Evolutionary conservation across 2,888 invertebrate species (phyloP), one percentile per base, ranked within the genome.

Genomic region (Hydropsyche betteni): DNA sequence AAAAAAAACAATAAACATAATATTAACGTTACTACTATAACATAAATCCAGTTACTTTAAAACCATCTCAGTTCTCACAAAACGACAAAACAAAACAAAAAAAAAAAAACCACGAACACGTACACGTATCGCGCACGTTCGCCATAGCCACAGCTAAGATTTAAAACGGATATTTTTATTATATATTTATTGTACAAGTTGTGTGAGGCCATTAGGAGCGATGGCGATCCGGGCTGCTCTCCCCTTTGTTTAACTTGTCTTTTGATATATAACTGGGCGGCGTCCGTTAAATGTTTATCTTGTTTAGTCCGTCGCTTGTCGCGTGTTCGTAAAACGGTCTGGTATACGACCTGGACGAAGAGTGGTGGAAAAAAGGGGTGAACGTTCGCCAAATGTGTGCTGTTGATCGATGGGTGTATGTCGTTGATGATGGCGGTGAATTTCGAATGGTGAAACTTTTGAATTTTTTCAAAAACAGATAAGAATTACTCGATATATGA

Each of bases 81-180:
- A 69, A 69, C 36, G 58, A 61, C 33, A 58, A n/a, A 33, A 52
- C 5, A 51, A n/a, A 5, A 52, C n/a, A 50, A 8, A 12, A 38
- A 12, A 4, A 53, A 10, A 55, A 72, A 72, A 72, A 72, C 53
- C 24, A 61, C 50, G 64, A 38, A 16, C 58, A 61, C 61, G 55
- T 61, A 72, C 38, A n/a, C 14, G 36, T 44, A 34, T 72, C 72
- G 44, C 36, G 44, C 58, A 72, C 72, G 72, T 64, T 64, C 10
- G n/a, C 36, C 24, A 12, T 10, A 44, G 44, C 44, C 69, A 4
- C 69, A 50, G 34, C 7, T 38, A 72, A 72, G 72, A 72, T 72
- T 72, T 58, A 72, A 72, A 58, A 36, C 72, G 52, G 74, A 74
- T 69, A 68, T 74, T 53, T 74, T 24, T 44, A 69, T 36, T 50